Conservation (phyloP, 1,140 invertebrate species). For the Bombyx mandarina region DNA sequence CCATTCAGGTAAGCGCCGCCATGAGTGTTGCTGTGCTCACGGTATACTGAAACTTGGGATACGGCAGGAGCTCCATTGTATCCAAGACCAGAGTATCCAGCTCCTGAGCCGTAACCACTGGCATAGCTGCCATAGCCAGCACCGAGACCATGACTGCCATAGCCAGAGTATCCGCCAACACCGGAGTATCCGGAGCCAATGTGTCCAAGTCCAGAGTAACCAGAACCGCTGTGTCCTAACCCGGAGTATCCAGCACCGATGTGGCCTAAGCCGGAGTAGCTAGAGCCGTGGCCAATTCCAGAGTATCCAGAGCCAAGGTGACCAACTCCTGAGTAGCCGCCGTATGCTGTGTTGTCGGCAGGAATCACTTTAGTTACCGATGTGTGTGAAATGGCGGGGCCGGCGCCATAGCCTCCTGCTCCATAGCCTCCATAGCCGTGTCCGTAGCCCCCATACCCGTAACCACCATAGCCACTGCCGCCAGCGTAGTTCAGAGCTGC, state of each 20-base stretch:
- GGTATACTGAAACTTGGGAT: slow-evolving; percentile 9
- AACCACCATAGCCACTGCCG: slow-evolving; percentile 8
- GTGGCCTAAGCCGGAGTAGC: slow-evolving; percentile 1
- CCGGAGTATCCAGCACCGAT: slow-evolving; percentile 5
- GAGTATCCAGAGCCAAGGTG: slow-evolving; percentile 4
- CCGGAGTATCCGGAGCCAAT: slow-evolving; percentile 6
- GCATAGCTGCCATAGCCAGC: slow-evolving; percentile 11
- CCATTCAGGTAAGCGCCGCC: slow-evolving; percentile 7
- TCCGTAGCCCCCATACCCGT: slow-evolving; percentile 12
- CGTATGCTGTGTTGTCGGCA: background rate
- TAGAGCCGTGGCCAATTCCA: background rate
- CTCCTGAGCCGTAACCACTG: slow-evolving; percentile 5
- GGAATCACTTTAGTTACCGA: slow-evolving; percentile 15
- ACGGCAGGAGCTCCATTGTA: slow-evolving; percentile 7
- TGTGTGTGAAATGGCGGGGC: slow-evolving; percentile 15
- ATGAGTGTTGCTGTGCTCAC: background rate
- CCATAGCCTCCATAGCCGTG: slow-evolving; percentile 5
- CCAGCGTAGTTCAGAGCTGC: slow-evolving; percentile 6
- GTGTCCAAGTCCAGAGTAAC: background rate
- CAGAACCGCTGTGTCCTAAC: background rate
- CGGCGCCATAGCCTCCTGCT: slow-evolving; percentile 8
- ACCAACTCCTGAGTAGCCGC: slow-evolving; percentile 4
- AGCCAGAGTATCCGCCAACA: slow-evolving; percentile 5
- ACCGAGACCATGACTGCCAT: slow-evolving; percentile 12
- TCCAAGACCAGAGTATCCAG: slow-evolving; percentile 11